A percentile compares a stretch with the other conserved stretches of the same genome.
These are phyloP conservation scores for Alexandromys fortis DNA, from an alignment of 2,113 vertebrate species.

Conservation along the genomic window DNA sequence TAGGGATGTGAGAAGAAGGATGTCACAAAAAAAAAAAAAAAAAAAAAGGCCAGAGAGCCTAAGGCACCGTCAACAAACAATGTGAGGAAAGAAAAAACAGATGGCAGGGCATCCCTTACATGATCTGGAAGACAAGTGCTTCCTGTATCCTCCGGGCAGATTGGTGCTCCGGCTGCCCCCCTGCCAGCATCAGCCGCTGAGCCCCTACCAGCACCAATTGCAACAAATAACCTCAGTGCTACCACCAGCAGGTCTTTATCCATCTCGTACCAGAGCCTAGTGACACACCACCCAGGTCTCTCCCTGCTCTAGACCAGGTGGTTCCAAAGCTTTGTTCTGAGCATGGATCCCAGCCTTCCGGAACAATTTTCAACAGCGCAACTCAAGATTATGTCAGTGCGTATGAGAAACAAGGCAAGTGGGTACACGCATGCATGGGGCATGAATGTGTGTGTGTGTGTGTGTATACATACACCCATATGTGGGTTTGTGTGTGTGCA, in stretches of 20 bases:
- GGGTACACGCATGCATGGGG: not conserved
- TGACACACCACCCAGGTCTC: not conserved
- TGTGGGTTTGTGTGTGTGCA: not conserved
- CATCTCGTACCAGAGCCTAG: not conserved
- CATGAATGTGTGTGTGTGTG: not conserved
- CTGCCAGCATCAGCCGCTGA: not conserved
- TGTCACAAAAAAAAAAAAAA: not conserved
- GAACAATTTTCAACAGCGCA: not conserved
- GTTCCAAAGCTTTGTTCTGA: not conserved
- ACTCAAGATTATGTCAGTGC: not conserved
- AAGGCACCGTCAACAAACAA: not conserved
- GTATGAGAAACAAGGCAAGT: not conserved
- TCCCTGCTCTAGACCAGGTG: too few species aligned
- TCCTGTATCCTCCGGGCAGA: not conserved
- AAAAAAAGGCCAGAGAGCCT: not conserved
- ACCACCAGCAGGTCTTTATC: not conserved
- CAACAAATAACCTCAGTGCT: not conserved
- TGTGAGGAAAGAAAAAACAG: not conserved
- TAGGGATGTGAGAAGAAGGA: not conserved
- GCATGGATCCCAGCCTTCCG: not conserved
- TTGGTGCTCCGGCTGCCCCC: accelerated
- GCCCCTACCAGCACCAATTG: too few species aligned
- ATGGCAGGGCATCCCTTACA: not conserved
- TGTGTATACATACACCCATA: not conserved
- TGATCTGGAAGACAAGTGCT: not conserved